A percentile compares a stretch with the other conserved stretches of the same genome.
phyloP scores from a whole-genome alignment of 2,113 vertebrate species.

The Burhinus bistriatus region DNA sequence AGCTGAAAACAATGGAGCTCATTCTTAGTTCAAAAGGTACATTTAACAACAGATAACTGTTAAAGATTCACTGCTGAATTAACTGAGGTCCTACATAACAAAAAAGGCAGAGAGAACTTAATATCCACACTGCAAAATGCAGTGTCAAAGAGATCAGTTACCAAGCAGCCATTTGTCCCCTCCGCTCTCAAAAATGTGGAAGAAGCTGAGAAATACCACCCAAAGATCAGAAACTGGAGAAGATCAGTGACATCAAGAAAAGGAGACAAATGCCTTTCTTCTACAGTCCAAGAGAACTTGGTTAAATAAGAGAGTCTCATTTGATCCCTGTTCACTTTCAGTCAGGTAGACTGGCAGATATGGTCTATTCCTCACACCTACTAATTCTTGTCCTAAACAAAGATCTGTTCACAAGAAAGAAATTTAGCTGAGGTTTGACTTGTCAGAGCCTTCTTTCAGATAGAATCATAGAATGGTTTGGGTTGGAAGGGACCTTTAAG shows the following conservation, averaged over 20 bases:
- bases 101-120: neutral
- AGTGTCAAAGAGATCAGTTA: neutral
- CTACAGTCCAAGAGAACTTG: neutral
- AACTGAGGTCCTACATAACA: neutral
- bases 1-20: neutral
- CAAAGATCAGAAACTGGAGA: neutral
- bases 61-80: neutral
- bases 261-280: neutral
- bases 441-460: neutral
- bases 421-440: neutral
- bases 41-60: neutral
- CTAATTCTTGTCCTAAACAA: neutral
- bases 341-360: neutral
- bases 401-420: neutral
- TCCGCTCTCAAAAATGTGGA: neutral
- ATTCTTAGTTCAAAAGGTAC: neutral
- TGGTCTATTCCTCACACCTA: neutral
- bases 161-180: neutral
- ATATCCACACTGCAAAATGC: fast-evolving
- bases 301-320: neutral
- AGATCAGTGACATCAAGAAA: neutral
- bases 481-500: neutral
- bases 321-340: neutral
- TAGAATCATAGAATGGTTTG: neutral
- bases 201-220: neutral